A percentile compares a stretch with the other conserved stretches of the same genome.
phyloP scores from a whole-genome alignment of 1,140 invertebrate genomes.

The Aleiodes sp. region DNA sequence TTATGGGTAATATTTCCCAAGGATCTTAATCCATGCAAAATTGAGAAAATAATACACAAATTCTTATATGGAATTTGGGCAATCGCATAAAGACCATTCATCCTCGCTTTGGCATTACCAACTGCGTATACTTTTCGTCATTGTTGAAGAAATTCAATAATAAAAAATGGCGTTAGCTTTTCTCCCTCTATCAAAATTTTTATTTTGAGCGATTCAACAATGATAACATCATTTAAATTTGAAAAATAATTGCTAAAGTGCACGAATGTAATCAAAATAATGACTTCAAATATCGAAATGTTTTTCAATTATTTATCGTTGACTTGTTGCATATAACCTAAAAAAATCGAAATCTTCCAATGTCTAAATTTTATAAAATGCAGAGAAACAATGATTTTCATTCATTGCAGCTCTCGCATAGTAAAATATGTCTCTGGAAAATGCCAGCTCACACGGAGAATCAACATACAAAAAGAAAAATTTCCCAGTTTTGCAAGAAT shows the following conservation, averaged over 20 bases:
- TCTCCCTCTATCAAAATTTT: too few relatives aligned
- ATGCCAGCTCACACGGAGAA: constrained; percentile 45
- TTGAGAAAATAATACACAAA: constrained; percentile 42
- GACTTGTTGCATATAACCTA: too few relatives aligned
- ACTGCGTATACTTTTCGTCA: not conserved
- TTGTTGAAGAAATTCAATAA: constrained; percentile 35
- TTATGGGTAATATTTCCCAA: constrained; percentile 60
- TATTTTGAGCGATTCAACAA: too few relatives aligned
- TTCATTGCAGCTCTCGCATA: not conserved
- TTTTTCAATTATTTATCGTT: too few relatives aligned
- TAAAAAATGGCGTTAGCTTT: constrained; percentile 45
- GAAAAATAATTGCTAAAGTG: too few relatives aligned
- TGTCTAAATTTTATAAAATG: too few relatives aligned
- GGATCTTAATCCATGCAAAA: constrained; percentile 47
- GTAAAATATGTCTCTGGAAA: constrained; percentile 48
- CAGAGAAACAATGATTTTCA: not conserved
- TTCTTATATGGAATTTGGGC: not conserved
- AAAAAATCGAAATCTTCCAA: too few relatives aligned
- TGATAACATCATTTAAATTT: too few relatives aligned
- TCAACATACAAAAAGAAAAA: constrained; percentile 36
- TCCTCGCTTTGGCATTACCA: not conserved
- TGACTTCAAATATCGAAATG: too few relatives aligned
- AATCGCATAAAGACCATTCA: not conserved
- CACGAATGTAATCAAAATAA: too few relatives aligned
- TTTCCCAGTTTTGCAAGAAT: constrained; percentile 44